Evolutionary conservation across 2,113 vertebrate genomes (phyloP), one percentile per base, ranked within the genome.

Genomic region (Asarcornis scutulata): DNA sequence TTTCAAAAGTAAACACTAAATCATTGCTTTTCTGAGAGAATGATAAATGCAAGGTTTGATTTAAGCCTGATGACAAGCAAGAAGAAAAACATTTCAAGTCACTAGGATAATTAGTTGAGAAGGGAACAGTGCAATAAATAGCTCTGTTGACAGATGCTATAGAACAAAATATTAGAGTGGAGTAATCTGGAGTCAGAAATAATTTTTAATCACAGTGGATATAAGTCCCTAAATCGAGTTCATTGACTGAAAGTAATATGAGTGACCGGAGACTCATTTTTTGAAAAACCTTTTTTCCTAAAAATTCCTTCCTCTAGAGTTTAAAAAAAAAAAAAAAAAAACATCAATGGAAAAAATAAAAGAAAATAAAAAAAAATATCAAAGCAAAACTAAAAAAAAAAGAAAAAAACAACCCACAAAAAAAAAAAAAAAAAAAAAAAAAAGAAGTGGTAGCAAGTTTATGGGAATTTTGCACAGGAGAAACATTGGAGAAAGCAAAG

Each of bases 31-130:
- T 77, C 83, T 62, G 53, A 84, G 40, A 91, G 60, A 93, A 95
- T 62, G 48, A 75, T 27, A 78, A 93, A 91, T 44, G 25, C 31
- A 44, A 78, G n/a, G 31, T 60, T 95, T 93, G 73, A 90, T 86
- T 93, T 86, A 95, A 93, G 83, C 20, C 38, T 84, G 48, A 64
- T 69, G 48, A 90, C 76, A 89, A 84, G 34, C 48, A 82, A 91
- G 69, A 88, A 83, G 48, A 31, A 95, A 92, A 93, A 86, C 9
- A 93, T 63, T 85, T 89, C 81, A 94, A 77, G 46, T 81, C 89
- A 74, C 40, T 17, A 42, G 42, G 27, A 69, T 53, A 94, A 93
- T 90, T 81, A 90, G 36, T 27, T 68, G 42, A 64, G 60, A 93
- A 94, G n/a, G 4, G 15, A 92, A 58, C 8, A 67, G 17, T 31